Evolutionary conservation across 2,888 invertebrate species (phyloP), one percentile per base, ranked within the genome.

Genomic region (Thymelicus lineola): DNA sequence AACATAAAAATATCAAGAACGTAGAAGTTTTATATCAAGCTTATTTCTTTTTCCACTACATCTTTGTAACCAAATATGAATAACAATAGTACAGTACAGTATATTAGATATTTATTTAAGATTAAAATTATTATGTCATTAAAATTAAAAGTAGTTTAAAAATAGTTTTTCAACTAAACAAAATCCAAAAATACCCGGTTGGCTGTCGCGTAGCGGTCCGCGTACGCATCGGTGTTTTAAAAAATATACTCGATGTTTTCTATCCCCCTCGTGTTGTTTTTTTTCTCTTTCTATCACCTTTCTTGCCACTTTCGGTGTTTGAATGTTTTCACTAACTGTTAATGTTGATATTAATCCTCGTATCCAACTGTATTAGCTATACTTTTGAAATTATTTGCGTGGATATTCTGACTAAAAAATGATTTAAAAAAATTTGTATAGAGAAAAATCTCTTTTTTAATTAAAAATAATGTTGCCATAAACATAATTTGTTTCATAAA

Each of bases 271-370:
- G 88, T 89, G 87, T 83, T 89, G 87, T 88, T 87, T 89, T 78
- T 77, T 86, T 90, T 88, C 85, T 87, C 86, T 89, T 84, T 89
- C 83, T 85, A 83, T 86, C 88, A 90, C 90, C 87, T 90, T 89
- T 88, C 87, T 88, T 90, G 90, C 90, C 92, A 91, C 90, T 91
- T 81, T 89, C 90, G 89, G 88, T 93, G 93, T 93, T 85, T 92
- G 92, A 89, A 93, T 93, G 93, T 93, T 92, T 91, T 92, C 93
- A 93, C 92, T 93, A 93, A 92, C 92, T 93, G 92, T 93, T 93
- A 93, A 93, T 93, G 91, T 93, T 91, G 91, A 92, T 91, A 89
- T 86, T 82, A 86, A 73, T 83, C 81, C 86, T 75, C 73, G 74
- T 84, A 82, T 78, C 79, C 80, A 75, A 81, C 79, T 78, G 78